Evolutionary conservation across 2,888 invertebrate genomes (phyloP).

Genomic region (Lepidocyrtoides sp.): DNA sequence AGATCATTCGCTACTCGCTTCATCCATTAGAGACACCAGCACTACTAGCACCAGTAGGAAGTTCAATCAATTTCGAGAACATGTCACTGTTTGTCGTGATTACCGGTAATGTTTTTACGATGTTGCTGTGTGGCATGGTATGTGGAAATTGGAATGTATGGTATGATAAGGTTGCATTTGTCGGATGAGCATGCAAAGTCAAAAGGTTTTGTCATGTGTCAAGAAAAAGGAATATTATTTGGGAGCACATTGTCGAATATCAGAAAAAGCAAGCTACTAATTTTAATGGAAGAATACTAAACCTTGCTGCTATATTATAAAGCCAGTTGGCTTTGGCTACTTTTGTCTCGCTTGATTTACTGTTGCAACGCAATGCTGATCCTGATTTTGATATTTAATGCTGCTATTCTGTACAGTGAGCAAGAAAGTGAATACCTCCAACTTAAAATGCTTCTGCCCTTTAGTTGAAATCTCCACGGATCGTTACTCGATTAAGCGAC

Average conservation of each 20-base stretch:
- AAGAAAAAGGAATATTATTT: conserved; percentile 35
- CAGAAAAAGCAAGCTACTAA: neutral
- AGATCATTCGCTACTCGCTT: neutral
- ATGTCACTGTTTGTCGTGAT: conserved; percentile 15
- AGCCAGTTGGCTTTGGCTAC: too few species aligned
- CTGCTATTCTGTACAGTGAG: too few species aligned
- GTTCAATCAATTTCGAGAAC: conserved; percentile 12
- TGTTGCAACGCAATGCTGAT: neutral
- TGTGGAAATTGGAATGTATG: too few species aligned
- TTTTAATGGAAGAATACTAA: neutral
- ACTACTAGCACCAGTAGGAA: too few species aligned
- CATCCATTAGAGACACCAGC: neutral
- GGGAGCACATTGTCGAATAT: neutral
- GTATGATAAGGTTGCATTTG: neutral
- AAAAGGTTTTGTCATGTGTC: conserved; percentile 74
- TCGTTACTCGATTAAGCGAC: conserved; percentile 77
- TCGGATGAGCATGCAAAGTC: conserved; percentile 37
- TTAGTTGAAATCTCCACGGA: conserved; percentile 76
- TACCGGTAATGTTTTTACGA: neutral
- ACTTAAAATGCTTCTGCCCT: conserved; percentile 12
- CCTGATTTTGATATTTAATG: too few species aligned
- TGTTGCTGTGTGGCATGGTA: too few species aligned
- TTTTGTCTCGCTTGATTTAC: neutral
- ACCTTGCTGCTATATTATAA: neutral
- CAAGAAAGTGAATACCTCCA: neutral